Base-by-base conservation (phyloP, 2,113 vertebrate genomes). In the Hymenochirus boettgeri region DNA sequence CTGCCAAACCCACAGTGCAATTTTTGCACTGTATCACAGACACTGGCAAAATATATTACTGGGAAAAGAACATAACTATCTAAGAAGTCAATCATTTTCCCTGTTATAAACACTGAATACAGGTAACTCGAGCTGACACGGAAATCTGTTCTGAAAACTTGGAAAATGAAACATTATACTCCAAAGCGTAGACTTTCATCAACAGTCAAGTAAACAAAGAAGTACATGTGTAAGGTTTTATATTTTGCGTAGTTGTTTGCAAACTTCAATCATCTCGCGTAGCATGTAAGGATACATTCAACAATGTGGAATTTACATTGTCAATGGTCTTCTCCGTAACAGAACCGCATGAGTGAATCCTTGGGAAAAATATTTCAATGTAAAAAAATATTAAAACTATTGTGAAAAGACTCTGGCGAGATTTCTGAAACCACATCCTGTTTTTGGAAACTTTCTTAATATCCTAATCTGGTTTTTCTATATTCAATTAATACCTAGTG, bases 21-120 rank as follows among this genome's bases (percentile, higher is more conserved):
- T 27, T 42, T 24, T 12, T 27, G 45, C 33, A 22, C 21, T 58
- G 18, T 48, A 39, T 67, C 45, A 19, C 45, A 39, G 23, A 24
- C 29, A 42, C 27, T 12, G 56, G 31, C 46, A 26, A 37, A 15
- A 35, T 23, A 59, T 52, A 59, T 42, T 33, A 39, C 50, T 42
- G 47, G 8, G 29, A 13, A 59, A 55, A 56, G 31, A 65, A 46
- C 54, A 27, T 37, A 42, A 58, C 58, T 55, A 58, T 39, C 65
- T 67, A 15, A 31, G 11, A 50, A 59, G 65, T 45, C 65, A 60
- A 51, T 67, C 48, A 60, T 45, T 29, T n/a, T 60, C 56, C 39
- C 19, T 42, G 15, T 42, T 23, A 15, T 37, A 25, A 24, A 31
- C 39, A 42, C 39, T 42, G 39, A 42, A 18, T 15, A 60, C 39